Conservation (phyloP, 2,888 invertebrate genomes). For the Sussaba pulchella region DNA sequence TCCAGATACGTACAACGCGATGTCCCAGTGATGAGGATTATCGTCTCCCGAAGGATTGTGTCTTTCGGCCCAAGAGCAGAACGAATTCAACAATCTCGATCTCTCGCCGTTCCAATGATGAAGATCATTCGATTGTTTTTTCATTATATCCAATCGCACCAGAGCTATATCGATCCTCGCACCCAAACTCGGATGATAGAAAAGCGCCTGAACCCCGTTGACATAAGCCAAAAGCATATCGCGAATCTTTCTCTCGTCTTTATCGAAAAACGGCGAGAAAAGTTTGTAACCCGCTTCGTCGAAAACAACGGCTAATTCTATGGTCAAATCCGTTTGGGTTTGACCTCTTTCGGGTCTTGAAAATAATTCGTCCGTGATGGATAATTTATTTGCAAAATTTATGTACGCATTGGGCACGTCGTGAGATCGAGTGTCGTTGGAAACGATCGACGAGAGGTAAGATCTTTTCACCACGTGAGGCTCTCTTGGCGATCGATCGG, state of each 20-base stretch:
- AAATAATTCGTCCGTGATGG: slow-evolving; percentile 38
- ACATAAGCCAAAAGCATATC: slow-evolving; percentile 93
- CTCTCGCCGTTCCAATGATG: slow-evolving; percentile 89
- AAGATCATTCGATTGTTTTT: slow-evolving; percentile 87
- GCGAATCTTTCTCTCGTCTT: slow-evolving; percentile 88
- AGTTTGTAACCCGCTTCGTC: slow-evolving; percentile 90
- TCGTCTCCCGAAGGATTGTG: slow-evolving; percentile 89
- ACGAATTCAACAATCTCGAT: slow-evolving; percentile 89
- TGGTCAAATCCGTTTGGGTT: slow-evolving; percentile 84
- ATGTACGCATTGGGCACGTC: slow-evolving; percentile 3
- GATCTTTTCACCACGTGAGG: slow-evolving; percentile 88
- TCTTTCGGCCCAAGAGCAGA: slow-evolving; percentile 89
- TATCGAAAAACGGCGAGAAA: slow-evolving; percentile 89
- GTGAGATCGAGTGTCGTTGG: slow-evolving; percentile 81
- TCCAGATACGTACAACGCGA: slow-evolving; percentile 92
- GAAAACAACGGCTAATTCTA: slow-evolving; percentile 91
- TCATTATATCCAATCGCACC: slow-evolving; percentile 90
- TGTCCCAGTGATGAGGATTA: slow-evolving; percentile 92
- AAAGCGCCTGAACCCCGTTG: slow-evolving; percentile 92
- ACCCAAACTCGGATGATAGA: slow-evolving; percentile 91
- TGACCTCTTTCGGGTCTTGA: slow-evolving; percentile 49
- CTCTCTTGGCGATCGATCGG: slow-evolving; percentile 47
- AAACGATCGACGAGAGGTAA: slow-evolving; percentile 79
- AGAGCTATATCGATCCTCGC: slow-evolving; percentile 88
- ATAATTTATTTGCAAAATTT: slow-evolving; percentile 22